phyloP scores from a whole-genome alignment of 1,140 invertebrate species.

The Drosophila watanabei region DNA sequence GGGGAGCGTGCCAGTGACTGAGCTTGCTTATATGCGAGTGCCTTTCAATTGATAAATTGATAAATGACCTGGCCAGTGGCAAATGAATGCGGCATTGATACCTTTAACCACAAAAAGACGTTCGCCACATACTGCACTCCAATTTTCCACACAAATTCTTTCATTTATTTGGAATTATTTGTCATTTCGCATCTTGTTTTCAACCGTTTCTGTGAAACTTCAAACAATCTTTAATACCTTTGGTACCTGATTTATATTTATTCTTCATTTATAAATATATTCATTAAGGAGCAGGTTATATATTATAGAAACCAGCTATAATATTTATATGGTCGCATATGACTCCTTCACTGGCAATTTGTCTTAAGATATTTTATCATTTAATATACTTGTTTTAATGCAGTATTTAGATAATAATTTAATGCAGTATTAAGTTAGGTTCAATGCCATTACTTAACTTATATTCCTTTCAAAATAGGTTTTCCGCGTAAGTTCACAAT shows the following conservation, averaged over 20 bases:
- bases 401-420: too few relatives aligned
- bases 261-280: too few relatives aligned
- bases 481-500: neutral
- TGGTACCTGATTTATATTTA: neutral
- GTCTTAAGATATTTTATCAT: too few relatives aligned
- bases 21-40: conserved; percentile 2
- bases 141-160: neutral
- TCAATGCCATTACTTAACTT: neutral
- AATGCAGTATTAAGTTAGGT: too few relatives aligned
- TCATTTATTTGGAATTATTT: neutral
- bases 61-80: conserved; percentile 36
- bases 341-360: too few relatives aligned
- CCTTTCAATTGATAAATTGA: conserved; percentile 45
- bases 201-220: too few relatives aligned
- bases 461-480: neutral
- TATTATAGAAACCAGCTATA: too few relatives aligned
- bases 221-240: neutral
- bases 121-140: neutral
- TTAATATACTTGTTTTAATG: too few relatives aligned
- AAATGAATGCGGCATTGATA: conserved; percentile 10
- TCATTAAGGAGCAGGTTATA: too few relatives aligned
- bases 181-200: neutral
- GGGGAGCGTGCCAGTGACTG: conserved; percentile 26
- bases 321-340: too few relatives aligned
- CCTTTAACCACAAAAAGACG: neutral